Evolutionary conservation across 2,888 invertebrate genomes (phyloP), one percentile per base, ranked within the genome.

Genomic region (Seira sanloemensis): DNA sequence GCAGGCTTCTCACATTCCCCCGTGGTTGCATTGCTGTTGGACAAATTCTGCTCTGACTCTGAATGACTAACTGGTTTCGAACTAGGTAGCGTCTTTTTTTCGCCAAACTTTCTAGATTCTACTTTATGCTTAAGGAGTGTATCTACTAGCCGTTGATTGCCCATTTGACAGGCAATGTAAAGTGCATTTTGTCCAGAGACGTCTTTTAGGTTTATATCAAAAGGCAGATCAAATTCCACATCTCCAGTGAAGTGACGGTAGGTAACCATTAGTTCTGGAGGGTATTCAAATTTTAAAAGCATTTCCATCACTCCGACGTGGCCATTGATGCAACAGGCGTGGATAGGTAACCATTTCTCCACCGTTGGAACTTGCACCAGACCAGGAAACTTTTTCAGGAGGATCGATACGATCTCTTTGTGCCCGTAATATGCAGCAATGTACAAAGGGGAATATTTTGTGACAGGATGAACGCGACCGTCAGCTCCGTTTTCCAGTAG

Each of bases 381-480:
- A 89, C 96, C 95, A 0, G 98, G 97, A 91, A 97, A 98, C 90
- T 94, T 94, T 90, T 93, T 92, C 16, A 98, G 92, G 89, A 98
- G 91, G 86, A 95, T 91, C 89, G 94, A 94, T 0, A 95, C 95
- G 82, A 97, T 95, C 67, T 95, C 95, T 86, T 93, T 92, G 90
- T 96, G 95, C 0, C 97, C 97, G 90, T 96, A 96, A 90, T 96
- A 96, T 86, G 96, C 95, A 1, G 98, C 96, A 77, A 97, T 95
- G 91, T 98, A 98, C 0, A 98, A 93, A 0, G 98, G 97, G 0
- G 97, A 96, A 91, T 98, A 97, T 90, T 96, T 95, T 1, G 98
- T 98, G 26, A 96, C 95, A 0, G 97, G 95, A 92, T 98, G 97
- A 37, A 95, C 95, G 76, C 97, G 93, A 0, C 97, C 96, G 92